These are phyloP conservation scores for Bugula neritina DNA, from an alignment of 2,888 invertebrate species.

Conservation along the genomic window DNA sequence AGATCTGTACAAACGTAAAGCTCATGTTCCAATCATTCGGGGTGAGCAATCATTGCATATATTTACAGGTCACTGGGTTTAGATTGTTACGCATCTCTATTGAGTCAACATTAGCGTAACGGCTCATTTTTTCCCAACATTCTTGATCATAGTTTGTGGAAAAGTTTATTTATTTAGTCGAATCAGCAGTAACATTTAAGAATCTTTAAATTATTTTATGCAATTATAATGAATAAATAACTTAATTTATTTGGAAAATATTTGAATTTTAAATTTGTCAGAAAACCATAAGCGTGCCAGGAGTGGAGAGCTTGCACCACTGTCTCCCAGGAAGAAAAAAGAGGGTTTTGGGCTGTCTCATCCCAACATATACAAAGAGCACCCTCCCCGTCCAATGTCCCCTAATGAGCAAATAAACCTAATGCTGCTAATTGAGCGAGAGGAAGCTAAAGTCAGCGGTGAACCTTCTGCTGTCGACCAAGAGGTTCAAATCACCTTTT, in stretches of 20 bases:
- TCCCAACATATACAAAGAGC: slow-evolving; percentile 21
- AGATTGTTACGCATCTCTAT: too few species aligned
- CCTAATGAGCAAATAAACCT: slow-evolving; percentile 52
- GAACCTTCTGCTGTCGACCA: slow-evolving; percentile 46
- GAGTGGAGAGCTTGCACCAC: slow-evolving; percentile 1
- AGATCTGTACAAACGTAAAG: slow-evolving; percentile 52
- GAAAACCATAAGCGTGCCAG: background rate
- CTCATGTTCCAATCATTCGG: background rate
- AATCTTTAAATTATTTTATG: too few species aligned
- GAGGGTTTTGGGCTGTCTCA: background rate
- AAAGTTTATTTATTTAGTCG: too few species aligned
- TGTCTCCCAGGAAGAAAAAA: slow-evolving; percentile 25
- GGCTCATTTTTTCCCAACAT: too few species aligned
- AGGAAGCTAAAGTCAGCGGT: slow-evolving; percentile 36
- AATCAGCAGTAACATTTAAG: too few species aligned
- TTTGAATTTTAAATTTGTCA: too few species aligned
- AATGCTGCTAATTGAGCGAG: slow-evolving; percentile 46
- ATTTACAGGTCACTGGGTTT: too few species aligned
- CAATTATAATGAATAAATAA: too few species aligned
- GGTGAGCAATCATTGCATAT: too few species aligned
- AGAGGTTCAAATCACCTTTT: slow-evolving; percentile 37
- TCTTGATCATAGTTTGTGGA: too few species aligned
- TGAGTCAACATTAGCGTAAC: too few species aligned
- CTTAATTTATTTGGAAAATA: too few species aligned
- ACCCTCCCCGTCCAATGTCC: slow-evolving; percentile 45